Evolutionary conservation across 2,888 invertebrate genomes (phyloP).

Genomic region (Cabera pusaria): DNA sequence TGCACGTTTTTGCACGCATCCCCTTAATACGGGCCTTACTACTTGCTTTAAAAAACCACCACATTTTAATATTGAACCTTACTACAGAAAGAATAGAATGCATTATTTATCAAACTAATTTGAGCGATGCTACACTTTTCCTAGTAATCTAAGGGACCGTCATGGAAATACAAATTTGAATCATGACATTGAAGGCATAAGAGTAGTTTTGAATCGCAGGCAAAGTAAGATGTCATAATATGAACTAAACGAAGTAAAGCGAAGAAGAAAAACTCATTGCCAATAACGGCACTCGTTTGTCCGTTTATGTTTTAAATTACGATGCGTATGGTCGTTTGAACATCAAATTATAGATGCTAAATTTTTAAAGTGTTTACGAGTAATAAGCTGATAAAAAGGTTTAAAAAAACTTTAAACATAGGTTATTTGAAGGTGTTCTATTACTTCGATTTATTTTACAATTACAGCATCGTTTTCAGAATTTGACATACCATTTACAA

Average conservation of each 20-base stretch:
- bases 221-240: slow-evolving; percentile 12
- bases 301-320: slow-evolving; percentile 25
- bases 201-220: too few species aligned
- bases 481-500: too few species aligned
- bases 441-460: too few species aligned
- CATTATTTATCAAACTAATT: slow-evolving; percentile 1
- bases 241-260: slow-evolving; percentile 28
- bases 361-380: too few species aligned
- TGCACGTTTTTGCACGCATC: slow-evolving; percentile 64
- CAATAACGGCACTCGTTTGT: slow-evolving; percentile 42
- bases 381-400: too few species aligned
- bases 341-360: slow-evolving; percentile 2
- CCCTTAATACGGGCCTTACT: slow-evolving; percentile 46
- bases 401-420: too few species aligned
- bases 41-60: slow-evolving; percentile 9
- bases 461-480: too few species aligned
- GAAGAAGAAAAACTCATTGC: slow-evolving; percentile 36
- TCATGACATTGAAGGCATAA: too few species aligned
- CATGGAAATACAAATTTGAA: too few species aligned
- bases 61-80: slow-evolving; percentile 8
- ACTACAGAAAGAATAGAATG: neutral
- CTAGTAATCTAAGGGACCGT: slow-evolving; percentile 2
- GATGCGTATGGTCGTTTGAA: slow-evolving; percentile 23
- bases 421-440: too few species aligned
- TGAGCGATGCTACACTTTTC: slow-evolving; percentile 18